These are phyloP conservation scores for Ochropacha duplaris DNA, from an alignment of 2,888 invertebrate genomes.

Conservation along the genomic window DNA sequence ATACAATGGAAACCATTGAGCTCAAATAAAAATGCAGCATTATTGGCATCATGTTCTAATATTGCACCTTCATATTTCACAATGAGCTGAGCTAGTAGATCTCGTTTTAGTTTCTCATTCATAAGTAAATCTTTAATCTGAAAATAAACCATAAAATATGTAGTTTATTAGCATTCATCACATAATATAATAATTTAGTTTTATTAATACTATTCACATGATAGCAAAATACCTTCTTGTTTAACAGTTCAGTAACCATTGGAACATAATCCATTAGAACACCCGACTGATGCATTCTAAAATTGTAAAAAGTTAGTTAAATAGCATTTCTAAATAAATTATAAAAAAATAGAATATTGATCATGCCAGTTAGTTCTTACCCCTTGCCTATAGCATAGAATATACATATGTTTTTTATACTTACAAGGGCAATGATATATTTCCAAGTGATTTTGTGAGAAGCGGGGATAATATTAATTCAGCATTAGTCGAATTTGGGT, in stretches of 20 bases:
- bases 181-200: not conserved
- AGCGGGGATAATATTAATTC: slow-evolving; percentile 76
- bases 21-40: slow-evolving; percentile 84
- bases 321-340: too few relatives aligned
- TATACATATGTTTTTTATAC: too few relatives aligned
- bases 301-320: slow-evolving; percentile 23
- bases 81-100: slow-evolving; percentile 71
- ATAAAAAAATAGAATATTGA: too few relatives aligned
- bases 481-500: slow-evolving; percentile 79
- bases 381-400: too few relatives aligned
- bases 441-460: slow-evolving; percentile 71
- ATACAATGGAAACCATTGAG: slow-evolving; percentile 85
- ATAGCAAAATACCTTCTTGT: slow-evolving; percentile 62
- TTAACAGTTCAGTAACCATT: slow-evolving; percentile 77
- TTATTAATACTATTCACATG: not conserved
- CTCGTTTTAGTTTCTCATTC: slow-evolving; percentile 73
- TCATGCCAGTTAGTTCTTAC: too few relatives aligned
- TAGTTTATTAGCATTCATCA: not conserved
- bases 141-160: slow-evolving; percentile 24
- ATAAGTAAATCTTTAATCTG: slow-evolving; percentile 69
- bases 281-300: slow-evolving; percentile 76
- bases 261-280: slow-evolving; percentile 83
- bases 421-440: slow-evolving; percentile 72
- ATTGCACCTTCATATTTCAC: slow-evolving; percentile 78
- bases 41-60: slow-evolving; percentile 72